Evolutionary conservation across 2,888 invertebrate species (phyloP).

Genomic region (Prosopocoilus inquinatus): DNA sequence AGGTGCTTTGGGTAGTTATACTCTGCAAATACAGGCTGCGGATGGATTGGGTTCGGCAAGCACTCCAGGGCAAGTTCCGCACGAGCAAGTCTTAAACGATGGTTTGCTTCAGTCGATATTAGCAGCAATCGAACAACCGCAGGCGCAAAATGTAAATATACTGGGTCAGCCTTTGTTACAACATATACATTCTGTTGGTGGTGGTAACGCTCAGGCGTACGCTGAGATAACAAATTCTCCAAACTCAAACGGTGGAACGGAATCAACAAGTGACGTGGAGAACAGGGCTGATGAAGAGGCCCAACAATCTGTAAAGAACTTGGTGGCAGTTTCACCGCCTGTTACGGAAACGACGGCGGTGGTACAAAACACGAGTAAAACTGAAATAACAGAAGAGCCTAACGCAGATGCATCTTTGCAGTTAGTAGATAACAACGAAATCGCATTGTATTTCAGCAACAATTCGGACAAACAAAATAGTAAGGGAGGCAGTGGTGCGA

Average conservation of each 20-base stretch:
- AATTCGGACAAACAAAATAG: slow-evolving; percentile 27
- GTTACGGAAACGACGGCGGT: slow-evolving; percentile 24
- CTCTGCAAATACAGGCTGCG: slow-evolving; percentile 74
- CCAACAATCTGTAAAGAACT: slow-evolving; percentile 52
- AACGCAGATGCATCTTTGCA: slow-evolving; percentile 34
- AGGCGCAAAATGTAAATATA: slow-evolving; percentile 31
- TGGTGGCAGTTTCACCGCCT: slow-evolving; percentile 49
- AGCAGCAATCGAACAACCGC: slow-evolving; percentile 77
- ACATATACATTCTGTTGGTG: slow-evolving; percentile 24
- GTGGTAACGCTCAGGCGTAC: slow-evolving; percentile 28
- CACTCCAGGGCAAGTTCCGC: slow-evolving; percentile 56
- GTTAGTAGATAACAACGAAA: slow-evolving; percentile 58
- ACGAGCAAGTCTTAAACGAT: slow-evolving; percentile 75
- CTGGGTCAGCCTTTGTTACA: slow-evolving; percentile 38
- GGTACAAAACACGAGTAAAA: background rate
- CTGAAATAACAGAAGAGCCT: slow-evolving; percentile 6
- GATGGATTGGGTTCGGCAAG: slow-evolving; percentile 51
- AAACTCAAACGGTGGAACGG: slow-evolving; percentile 19
- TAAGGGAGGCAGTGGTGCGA: slow-evolving; percentile 15
- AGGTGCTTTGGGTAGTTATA: slow-evolving; percentile 65
- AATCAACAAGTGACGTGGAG: slow-evolving; percentile 1
- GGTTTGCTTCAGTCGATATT: slow-evolving; percentile 78
- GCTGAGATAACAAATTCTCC: slow-evolving; percentile 12
- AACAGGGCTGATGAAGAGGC: slow-evolving; percentile 44
- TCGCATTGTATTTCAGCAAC: slow-evolving; percentile 58